Evolutionary conservation across 2,888 invertebrate genomes (phyloP).

Genomic region (Plagiodera versicolora): DNA sequence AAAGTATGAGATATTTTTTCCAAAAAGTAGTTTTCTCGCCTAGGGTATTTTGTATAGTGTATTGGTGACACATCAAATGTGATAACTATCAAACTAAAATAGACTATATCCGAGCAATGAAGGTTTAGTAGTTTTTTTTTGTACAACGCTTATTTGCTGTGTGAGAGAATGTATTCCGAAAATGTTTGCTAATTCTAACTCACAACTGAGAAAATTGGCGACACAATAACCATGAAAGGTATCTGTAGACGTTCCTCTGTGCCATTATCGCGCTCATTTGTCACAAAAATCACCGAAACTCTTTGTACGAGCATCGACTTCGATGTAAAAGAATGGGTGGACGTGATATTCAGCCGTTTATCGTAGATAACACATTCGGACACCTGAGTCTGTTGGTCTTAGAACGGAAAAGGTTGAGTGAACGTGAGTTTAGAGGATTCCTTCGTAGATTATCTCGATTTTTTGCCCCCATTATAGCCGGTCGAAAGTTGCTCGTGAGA

Average conservation of each 20-base stretch:
- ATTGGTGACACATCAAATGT: too few species aligned
- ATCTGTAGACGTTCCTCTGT: background rate
- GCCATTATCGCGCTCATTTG: background rate
- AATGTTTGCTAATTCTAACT: too few species aligned
- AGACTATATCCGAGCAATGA: too few species aligned
- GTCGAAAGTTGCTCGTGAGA: conserved; percentile 15
- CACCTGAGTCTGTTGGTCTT: conserved; percentile 34
- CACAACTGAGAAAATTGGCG: too few species aligned
- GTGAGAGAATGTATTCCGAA: too few species aligned
- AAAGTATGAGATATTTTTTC: too few species aligned
- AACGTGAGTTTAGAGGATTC: conserved; percentile 34
- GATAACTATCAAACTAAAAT: too few species aligned
- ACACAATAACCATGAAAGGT: too few species aligned
- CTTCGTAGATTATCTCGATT: conserved; percentile 27
- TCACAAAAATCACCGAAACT: background rate
- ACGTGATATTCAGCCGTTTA: conserved; percentile 34
- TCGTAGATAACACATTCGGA: conserved; percentile 33
- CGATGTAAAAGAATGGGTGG: background rate
- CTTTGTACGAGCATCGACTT: background rate
- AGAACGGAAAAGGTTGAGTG: conserved; percentile 30
- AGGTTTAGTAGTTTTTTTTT: too few species aligned
- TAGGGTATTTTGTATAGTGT: too few species aligned
- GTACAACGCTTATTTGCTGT: too few species aligned
- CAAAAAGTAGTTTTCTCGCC: too few species aligned
- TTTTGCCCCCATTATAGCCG: conserved; percentile 25